Evolutionary conservation across 1,140 invertebrate species (phyloP).

Genomic region (Drosophila persimilis): DNA sequence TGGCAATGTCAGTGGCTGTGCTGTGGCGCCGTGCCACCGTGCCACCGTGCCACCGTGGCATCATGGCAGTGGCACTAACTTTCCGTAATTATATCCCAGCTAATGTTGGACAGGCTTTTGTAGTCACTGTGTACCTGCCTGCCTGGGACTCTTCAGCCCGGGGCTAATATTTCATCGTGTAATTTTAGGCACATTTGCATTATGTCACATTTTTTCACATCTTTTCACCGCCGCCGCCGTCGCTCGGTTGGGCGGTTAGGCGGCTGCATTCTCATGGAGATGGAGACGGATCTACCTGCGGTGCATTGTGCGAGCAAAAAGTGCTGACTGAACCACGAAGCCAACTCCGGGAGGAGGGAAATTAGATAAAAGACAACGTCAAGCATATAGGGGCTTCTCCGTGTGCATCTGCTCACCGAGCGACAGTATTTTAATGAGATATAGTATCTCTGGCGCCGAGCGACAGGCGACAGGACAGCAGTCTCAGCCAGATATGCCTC

Average conservation of each 20-base stretch:
- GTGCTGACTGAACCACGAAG: slow-evolving; percentile 54
- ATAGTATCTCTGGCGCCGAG: slow-evolving; percentile 31
- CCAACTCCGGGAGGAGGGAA: slow-evolving; percentile 4
- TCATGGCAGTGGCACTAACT: slow-evolving; percentile 23
- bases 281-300: slow-evolving; percentile 38
- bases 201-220: slow-evolving; percentile 41
- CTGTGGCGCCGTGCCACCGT: not conserved
- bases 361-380: slow-evolving; percentile 44
- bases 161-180: slow-evolving; percentile 62
- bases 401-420: slow-evolving; percentile 28
- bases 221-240: not conserved
- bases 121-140: slow-evolving; percentile 1
- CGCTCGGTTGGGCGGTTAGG: not conserved
- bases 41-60: not conserved
- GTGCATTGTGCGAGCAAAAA: slow-evolving; percentile 41
- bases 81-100: slow-evolving; percentile 66
- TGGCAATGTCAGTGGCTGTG: slow-evolving; percentile 16
- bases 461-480: slow-evolving; percentile 11
- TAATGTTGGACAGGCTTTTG: slow-evolving; percentile 48
- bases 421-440: slow-evolving; percentile 77
- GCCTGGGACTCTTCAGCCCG: slow-evolving; percentile 31
- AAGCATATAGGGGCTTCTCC: slow-evolving; percentile 34
- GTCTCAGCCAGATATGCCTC: slow-evolving; percentile 7
- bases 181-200: slow-evolving; percentile 73
- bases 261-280: not conserved